Conservation (phyloP, 2,113 vertebrate species). For the Rhea americana region DNA sequence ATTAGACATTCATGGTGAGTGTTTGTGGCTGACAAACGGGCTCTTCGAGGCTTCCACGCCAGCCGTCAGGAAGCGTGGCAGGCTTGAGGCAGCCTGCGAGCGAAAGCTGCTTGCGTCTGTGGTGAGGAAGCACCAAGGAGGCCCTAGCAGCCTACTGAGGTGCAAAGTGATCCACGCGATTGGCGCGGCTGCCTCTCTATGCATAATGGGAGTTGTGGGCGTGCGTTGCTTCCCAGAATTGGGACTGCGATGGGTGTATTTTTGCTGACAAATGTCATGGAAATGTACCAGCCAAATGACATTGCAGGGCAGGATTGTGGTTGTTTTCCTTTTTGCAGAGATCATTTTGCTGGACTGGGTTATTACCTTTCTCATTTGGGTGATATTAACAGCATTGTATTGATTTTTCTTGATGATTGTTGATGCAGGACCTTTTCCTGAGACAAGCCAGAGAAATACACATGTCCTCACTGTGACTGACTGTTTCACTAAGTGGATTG, state of each 20-base stretch:
- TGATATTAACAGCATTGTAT: accelerated
- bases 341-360: background rate
- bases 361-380: background rate
- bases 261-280: constrained; percentile 31
- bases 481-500: constrained; percentile 90
- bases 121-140: background rate
- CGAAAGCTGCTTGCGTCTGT: background rate
- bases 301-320: background rate
- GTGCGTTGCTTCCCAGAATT: background rate
- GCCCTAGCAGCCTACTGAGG: background rate
- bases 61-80: background rate
- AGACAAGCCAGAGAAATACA: constrained; percentile 79
- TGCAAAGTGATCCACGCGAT: background rate
- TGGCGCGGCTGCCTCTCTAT: background rate
- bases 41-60: background rate
- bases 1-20: constrained; percentile 82
- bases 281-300: background rate
- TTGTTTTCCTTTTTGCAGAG: background rate
- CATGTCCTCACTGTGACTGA: constrained; percentile 80
- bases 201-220: background rate
- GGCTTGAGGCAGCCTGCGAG: background rate
- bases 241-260: background rate
- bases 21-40: background rate
- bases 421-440: constrained; percentile 84
- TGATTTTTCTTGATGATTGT: background rate